Conservation (phyloP, 2,113 vertebrate genomes). For the Halichoeres trimaculatus region DNA sequence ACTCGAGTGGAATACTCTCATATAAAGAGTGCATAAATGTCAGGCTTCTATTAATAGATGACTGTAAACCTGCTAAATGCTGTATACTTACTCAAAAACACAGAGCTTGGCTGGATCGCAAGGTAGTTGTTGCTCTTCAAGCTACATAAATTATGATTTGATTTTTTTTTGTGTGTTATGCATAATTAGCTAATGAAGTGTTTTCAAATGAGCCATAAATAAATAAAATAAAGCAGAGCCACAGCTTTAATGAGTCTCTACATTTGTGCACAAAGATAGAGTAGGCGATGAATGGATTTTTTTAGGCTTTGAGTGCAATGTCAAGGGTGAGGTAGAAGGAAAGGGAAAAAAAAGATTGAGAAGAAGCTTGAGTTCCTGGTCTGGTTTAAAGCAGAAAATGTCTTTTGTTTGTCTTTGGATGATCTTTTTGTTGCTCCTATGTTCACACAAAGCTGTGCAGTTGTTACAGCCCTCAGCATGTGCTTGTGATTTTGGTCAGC, state of each 20-base stretch:
- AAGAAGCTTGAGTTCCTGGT: background rate
- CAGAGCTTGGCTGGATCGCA: conserved; percentile 32
- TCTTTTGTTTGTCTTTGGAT: conserved; percentile 21
- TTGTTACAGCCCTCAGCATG: conserved; percentile 18
- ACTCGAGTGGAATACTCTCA: conserved; percentile 58
- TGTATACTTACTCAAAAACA: conserved; percentile 41
- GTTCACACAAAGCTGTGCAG: conserved; percentile 31
- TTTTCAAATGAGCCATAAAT: conserved; percentile 58
- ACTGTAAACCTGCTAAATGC: conserved; percentile 74
- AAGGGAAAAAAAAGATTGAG: conserved; percentile 11
- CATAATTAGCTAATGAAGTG: conserved; percentile 59
- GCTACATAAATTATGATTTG: conserved; percentile 43
- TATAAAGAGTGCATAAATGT: conserved; percentile 77
- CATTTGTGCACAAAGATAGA: conserved; percentile 42
- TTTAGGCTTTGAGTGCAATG: conserved; percentile 17
- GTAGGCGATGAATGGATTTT: conserved; percentile 57
- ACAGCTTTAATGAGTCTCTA: conserved; percentile 55
- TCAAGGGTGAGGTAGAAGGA: conserved; percentile 38
- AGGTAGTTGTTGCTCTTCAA: conserved; percentile 60
- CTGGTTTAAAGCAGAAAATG: conserved; percentile 13
- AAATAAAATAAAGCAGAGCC: conserved; percentile 34
- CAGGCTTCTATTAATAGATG: conserved; percentile 82
- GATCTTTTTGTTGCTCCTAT: conserved; percentile 6
- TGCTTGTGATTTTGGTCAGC: conserved; percentile 48
- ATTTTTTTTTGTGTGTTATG: conserved; percentile 45